phyloP scores from a whole-genome alignment of 2,797 vertebrate species.

The Pteropus rufus region DNA sequence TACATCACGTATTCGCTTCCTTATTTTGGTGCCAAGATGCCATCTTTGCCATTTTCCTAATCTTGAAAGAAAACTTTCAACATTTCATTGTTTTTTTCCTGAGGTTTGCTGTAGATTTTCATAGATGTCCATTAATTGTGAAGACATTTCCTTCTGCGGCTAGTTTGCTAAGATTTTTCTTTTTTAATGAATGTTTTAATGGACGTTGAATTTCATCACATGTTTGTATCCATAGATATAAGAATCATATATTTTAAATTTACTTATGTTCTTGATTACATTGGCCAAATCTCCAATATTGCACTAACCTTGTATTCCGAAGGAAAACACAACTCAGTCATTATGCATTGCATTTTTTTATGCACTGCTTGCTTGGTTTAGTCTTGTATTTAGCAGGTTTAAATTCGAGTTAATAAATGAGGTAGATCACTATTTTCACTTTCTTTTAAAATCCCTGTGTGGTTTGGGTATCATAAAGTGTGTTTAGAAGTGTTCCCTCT shows the following conservation, averaged over 20 bases:
- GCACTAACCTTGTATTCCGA: not conserved
- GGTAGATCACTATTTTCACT: not conserved
- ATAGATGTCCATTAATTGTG: not conserved
- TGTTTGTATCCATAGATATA: not conserved
- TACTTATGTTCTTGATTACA: not conserved
- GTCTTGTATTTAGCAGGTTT: not conserved
- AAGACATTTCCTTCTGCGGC: not conserved
- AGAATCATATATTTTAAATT: not conserved
- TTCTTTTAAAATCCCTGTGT: not conserved
- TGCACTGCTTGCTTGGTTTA: not conserved
- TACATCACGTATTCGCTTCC: not conserved
- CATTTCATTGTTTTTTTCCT: not conserved
- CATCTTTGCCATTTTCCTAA: not conserved
- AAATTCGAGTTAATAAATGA: not conserved
- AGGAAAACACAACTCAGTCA: not conserved
- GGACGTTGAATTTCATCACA: not conserved
- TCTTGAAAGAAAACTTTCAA: slow-evolving; percentile 17
- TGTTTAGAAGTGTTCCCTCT: not conserved
- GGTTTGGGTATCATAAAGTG: not conserved
- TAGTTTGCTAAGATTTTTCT: not conserved
- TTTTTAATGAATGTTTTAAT: not conserved
- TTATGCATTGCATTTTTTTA: not conserved
- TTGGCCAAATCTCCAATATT: not conserved
- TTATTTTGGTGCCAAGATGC: not conserved
- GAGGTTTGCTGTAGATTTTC: not conserved